Evolutionary conservation across 2,113 vertebrate genomes (phyloP), one percentile per base, ranked within the genome.

Genomic region (Labrus mixtus): DNA sequence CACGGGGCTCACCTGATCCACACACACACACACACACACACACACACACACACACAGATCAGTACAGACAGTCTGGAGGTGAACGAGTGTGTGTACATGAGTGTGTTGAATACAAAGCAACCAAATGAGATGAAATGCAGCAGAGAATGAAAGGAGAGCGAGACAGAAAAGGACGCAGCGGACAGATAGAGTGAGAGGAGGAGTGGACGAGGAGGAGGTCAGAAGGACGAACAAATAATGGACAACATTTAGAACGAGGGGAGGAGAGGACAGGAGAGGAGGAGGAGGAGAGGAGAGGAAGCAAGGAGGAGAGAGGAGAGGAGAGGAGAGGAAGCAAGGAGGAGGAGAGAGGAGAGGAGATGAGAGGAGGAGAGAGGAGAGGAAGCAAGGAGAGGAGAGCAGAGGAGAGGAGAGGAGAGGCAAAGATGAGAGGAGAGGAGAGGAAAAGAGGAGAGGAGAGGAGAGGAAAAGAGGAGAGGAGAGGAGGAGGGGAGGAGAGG

Each of bases 1-100:
- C 54, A 92, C 82, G 0, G 87, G 82, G 39, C 89, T 90, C 48
- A 93, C 90, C 91, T 93, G 76, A 62, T 0, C 4, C n/a, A 75
- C 39, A 67, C 22, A 73, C 39, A 65, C 20, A 61, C 13, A 16
- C 13, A 46, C 45, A 61, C 22, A 41, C 45, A 61, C 39, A 67
- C 22, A 73, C 39, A 65, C 20, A 61, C 13, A 16, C 13, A 46
- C 45, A 61, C 22, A 41, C 45, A 61, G 73, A 12, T 46, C 1
- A 15, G 0, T 12, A 46, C 41, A 74, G 55, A 68, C 0, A 9
- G 70, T 75, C 71, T 82, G 72, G 53, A 73, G 76, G 63, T 12
- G 70, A 58, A 19, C 2, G 46, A 36, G 68, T 17, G 12, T 8
- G 51, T n/a, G 66, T 56, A 39, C n/a, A 19, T 59, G 58, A 23